phyloP scores from a whole-genome alignment of 2,797 vertebrate species.

The Centroberyx gerrardi region DNA sequence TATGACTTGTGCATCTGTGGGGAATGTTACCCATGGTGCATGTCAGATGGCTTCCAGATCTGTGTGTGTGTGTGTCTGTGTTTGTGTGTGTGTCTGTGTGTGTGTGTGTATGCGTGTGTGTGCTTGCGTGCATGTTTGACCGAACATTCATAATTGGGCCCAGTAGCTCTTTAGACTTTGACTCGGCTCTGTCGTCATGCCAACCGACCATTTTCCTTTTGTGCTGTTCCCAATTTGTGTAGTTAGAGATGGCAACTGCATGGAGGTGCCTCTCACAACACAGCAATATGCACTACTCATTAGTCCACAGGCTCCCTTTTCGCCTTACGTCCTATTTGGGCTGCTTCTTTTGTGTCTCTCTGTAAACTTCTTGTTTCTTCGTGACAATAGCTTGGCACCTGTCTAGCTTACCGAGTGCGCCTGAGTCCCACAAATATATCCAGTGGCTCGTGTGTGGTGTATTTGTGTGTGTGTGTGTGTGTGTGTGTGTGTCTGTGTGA shows the following conservation, averaged over 20 bases:
- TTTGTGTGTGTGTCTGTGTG: constrained; percentile 42
- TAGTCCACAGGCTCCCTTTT: constrained; percentile 57
- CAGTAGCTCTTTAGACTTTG: constrained; percentile 72
- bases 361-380: constrained; percentile 16
- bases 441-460: constrained; percentile 13
- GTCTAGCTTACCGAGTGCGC: constrained; percentile 20
- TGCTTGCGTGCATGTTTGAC: constrained; percentile 61
- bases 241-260: constrained; percentile 68
- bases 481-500: constrained; percentile 20
- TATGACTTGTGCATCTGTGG: constrained; percentile 44
- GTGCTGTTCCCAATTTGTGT: constrained; percentile 72
- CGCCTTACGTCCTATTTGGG: constrained; percentile 25
- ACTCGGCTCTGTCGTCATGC: constrained; percentile 74
- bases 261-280: constrained; percentile 62
- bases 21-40: constrained; percentile 42
- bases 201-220: constrained; percentile 76
- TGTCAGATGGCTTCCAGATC: constrained; percentile 16
- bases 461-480: constrained; percentile 5
- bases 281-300: constrained; percentile 66
- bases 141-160: constrained; percentile 78
- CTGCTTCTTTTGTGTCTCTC: constrained; percentile 40
- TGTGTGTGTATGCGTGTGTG: background rate
- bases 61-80: background rate
- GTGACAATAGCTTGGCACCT: constrained; percentile 15
- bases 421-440: constrained; percentile 40